phyloP scores from a whole-genome alignment of 1,140 invertebrate genomes.

The Aradophagus sp. region DNA sequence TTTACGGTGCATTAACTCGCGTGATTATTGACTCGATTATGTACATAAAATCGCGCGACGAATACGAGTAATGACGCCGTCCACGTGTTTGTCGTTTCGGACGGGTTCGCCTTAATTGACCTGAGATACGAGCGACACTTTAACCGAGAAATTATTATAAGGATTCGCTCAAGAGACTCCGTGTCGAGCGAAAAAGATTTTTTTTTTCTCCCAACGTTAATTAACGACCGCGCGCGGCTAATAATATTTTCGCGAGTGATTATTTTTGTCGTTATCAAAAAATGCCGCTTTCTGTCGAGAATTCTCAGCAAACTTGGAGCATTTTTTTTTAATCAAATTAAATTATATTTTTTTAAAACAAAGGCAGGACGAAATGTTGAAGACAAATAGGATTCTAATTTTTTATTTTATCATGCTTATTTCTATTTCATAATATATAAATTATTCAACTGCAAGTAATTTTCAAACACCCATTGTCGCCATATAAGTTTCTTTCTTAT shows the following conservation, averaged over 20 bases:
- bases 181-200: constrained; percentile 6
- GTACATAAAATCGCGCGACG: constrained; percentile 57
- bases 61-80: constrained; percentile 74
- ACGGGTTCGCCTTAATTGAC: constrained; percentile 74
- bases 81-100: constrained; percentile 75
- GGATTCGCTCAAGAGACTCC: constrained; percentile 23
- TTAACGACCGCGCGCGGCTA: constrained; percentile 21
- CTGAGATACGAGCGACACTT: constrained; percentile 71
- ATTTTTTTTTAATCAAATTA: too few species aligned
- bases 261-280: constrained; percentile 5
- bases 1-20: constrained; percentile 13
- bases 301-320: too few species aligned
- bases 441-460: too few species aligned
- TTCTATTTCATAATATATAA: too few species aligned
- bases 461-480: background rate
- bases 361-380: too few species aligned
- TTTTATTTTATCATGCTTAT: too few species aligned
- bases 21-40: constrained; percentile 34
- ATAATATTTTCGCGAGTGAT: constrained; percentile 20
- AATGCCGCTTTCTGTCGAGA: too few species aligned
- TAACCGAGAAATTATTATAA: constrained; percentile 64
- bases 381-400: too few species aligned
- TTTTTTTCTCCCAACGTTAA: constrained; percentile 28
- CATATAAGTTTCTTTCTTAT: background rate
- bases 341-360: too few species aligned